phyloP scores from a whole-genome alignment of 2,888 invertebrate species.

The Drosophila longiperda region DNA sequence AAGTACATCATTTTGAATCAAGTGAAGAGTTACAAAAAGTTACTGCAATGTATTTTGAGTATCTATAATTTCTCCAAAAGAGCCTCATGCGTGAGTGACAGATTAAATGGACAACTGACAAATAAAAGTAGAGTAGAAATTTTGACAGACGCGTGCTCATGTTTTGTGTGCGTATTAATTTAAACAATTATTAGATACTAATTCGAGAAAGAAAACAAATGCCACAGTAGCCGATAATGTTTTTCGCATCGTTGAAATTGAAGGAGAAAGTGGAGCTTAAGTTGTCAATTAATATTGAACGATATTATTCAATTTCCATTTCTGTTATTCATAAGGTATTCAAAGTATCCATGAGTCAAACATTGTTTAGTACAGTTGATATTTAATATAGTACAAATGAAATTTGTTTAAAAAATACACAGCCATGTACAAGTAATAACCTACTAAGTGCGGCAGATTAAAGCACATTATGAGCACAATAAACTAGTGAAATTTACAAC shows the following conservation, averaged over 20 bases:
- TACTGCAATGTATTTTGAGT: not conserved
- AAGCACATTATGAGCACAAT: slow-evolving; percentile 49
- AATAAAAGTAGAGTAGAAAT: slow-evolving; percentile 32
- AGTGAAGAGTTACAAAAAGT: slow-evolving; percentile 24
- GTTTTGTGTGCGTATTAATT: slow-evolving; percentile 57
- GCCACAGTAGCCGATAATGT: slow-evolving; percentile 13
- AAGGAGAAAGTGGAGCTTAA: slow-evolving; percentile 65
- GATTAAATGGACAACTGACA: slow-evolving; percentile 53
- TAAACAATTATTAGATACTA: slow-evolving; percentile 71
- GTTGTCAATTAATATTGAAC: slow-evolving; percentile 4
- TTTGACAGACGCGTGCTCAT: slow-evolving; percentile 45
- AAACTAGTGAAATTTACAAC: slow-evolving; percentile 73
- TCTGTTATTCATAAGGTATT: not conserved
- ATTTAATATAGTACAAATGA: slow-evolving; percentile 33
- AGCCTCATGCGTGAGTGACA: slow-evolving; percentile 73
- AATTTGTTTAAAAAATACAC: slow-evolving; percentile 41
- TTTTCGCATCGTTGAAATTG: slow-evolving; percentile 35
- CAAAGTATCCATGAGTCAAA: not conserved
- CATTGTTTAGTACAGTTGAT: not conserved
- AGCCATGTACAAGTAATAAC: slow-evolving; percentile 11
- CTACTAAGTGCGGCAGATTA: slow-evolving; percentile 33
- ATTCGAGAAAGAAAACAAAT: slow-evolving; percentile 54
- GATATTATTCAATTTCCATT: not conserved
- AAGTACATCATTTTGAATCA: not conserved
- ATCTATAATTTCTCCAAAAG: slow-evolving; percentile 39